Percentiles rank a stretch among this genome's conserved stretches.
Conservation (phyloP, 2,113 vertebrate genomes). For the Pomatorhinus ruficollis region DNA sequence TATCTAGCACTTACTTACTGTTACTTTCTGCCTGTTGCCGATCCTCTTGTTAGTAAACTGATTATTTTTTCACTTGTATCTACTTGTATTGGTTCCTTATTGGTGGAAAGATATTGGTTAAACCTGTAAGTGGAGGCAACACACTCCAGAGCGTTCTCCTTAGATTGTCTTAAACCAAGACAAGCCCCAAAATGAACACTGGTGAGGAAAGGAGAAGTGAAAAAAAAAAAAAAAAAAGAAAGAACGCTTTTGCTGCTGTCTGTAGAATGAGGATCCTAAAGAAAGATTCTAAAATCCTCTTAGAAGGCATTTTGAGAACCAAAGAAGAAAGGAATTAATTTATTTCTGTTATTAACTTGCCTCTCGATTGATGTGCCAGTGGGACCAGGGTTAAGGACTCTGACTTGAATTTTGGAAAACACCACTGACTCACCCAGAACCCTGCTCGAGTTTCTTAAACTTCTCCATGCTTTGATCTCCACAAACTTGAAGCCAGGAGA, state of each 20-base stretch:
- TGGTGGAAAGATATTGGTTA: neutral
- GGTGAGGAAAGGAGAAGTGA: neutral
- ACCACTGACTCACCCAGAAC: neutral
- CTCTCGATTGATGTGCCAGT: neutral
- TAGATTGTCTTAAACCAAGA: neutral
- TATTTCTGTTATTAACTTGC: neutral
- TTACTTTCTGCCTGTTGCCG: neutral
- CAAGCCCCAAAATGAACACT: neutral
- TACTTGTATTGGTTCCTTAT: neutral
- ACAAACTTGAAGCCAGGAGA: neutral
- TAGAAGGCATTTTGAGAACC: neutral
- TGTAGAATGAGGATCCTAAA: neutral
- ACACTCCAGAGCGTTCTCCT: fast-evolving
- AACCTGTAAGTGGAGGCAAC: neutral
- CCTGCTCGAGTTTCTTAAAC: neutral
- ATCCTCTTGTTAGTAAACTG: neutral
- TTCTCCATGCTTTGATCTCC: neutral
- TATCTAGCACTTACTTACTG: neutral
- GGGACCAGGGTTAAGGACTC: neutral
- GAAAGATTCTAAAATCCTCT: neutral
- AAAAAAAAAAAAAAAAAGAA: neutral
- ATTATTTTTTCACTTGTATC: neutral
- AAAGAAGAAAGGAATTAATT: neutral
- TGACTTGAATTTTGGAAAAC: neutral
- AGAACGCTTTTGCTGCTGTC: neutral